Percentiles rank a stretch among this genome's conserved stretches.
These are phyloP conservation scores for Carettochelys insculpta DNA, from an alignment of 2,113 vertebrate species.

Conservation along the genomic window DNA sequence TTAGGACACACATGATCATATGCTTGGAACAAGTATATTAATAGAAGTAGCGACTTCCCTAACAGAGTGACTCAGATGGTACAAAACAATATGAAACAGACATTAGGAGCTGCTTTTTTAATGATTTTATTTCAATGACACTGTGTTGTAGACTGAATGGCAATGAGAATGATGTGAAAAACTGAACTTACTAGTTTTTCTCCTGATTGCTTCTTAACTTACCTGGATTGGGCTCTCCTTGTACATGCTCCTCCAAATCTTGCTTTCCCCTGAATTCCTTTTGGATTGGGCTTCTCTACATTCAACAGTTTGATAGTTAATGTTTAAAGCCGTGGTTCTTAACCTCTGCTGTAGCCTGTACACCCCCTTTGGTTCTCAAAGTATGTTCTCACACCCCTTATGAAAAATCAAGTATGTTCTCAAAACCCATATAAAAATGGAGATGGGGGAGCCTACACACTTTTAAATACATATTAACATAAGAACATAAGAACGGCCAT, in stretches of 20 bases:
- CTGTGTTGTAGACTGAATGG: not conserved
- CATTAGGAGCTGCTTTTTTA: not conserved
- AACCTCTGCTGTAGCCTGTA: too few relatives aligned
- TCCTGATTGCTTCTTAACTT: not conserved
- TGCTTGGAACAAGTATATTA: conserved; percentile 69
- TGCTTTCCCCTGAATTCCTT: not conserved
- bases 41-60: conserved; percentile 65
- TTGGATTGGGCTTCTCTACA: conserved; percentile 27
- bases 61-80: conserved; percentile 46
- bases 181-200: not conserved
- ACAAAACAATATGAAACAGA: conserved; percentile 9
- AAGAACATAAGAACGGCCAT: too few relatives aligned
- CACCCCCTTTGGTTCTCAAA: too few relatives aligned
- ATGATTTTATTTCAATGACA: not conserved
- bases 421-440: too few relatives aligned
- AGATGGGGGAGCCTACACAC: too few relatives aligned
- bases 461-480: too few relatives aligned
- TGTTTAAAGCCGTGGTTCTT: too few relatives aligned
- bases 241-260: not conserved
- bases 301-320: conserved; percentile 45
- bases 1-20: conserved; percentile 54
- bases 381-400: too few relatives aligned
- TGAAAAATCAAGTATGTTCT: too few relatives aligned
- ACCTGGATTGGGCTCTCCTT: conserved; percentile 58
- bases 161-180: not conserved